Conservation (phyloP, 2,113 vertebrate species). For the Platichthys stellatus region DNA sequence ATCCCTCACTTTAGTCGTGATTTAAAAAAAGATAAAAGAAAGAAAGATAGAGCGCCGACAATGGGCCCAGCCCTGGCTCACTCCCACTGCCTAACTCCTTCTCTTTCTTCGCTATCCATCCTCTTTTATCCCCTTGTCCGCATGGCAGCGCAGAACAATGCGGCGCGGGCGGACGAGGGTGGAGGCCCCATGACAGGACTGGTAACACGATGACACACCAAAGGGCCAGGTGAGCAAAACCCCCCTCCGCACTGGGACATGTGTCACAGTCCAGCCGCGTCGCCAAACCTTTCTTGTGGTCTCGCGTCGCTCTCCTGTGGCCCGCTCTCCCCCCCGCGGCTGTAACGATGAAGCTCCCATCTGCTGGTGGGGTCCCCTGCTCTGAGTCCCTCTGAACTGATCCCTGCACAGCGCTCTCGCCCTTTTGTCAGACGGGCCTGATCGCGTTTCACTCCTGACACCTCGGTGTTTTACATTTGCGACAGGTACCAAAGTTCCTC, state of each 20-base stretch:
- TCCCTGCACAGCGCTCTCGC: constrained; percentile 67
- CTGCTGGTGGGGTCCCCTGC: constrained; percentile 65
- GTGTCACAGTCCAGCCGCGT: constrained; percentile 77
- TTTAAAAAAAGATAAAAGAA: constrained; percentile 57
- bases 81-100: constrained; percentile 58
- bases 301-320: constrained; percentile 52
- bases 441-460: constrained; percentile 83
- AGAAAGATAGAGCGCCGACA: constrained; percentile 68
- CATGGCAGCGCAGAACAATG: constrained; percentile 68
- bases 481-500: constrained; percentile 70
- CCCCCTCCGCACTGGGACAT: constrained; percentile 74
- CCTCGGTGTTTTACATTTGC: constrained; percentile 68
- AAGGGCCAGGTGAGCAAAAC: constrained; percentile 73
- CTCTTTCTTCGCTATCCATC: constrained; percentile 58
- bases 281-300: constrained; percentile 79
- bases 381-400: constrained; percentile 74
- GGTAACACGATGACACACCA: constrained; percentile 84
- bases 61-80: constrained; percentile 63
- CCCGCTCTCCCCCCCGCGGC: constrained; percentile 56
- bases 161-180: constrained; percentile 63
- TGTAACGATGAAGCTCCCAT: constrained; percentile 75
- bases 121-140: constrained; percentile 72
- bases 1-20: constrained; percentile 68
- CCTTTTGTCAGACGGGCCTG: constrained; percentile 72
- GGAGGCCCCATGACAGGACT: constrained; percentile 69